Percentiles rank a stretch among this genome's conserved stretches.
phyloP scores from a whole-genome alignment of 2,888 invertebrate genomes.

The Thymelicus acteon region DNA sequence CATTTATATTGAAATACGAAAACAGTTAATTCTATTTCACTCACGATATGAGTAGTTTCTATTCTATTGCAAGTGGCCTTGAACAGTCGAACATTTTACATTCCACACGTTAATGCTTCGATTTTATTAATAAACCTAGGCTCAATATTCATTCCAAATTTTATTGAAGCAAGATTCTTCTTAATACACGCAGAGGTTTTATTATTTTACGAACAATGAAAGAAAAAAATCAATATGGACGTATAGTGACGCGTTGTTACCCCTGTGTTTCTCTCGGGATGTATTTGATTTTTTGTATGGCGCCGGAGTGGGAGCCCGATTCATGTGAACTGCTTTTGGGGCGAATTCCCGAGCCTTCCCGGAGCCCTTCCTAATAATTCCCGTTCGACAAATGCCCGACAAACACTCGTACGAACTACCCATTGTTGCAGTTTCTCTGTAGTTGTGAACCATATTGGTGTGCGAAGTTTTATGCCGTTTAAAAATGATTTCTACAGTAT shows the following conservation, averaged over 20 bases:
- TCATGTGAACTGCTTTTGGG: slow-evolving; percentile 85
- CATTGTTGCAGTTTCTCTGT: slow-evolving; percentile 77
- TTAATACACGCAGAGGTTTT: slow-evolving; percentile 70
- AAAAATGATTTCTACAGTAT: slow-evolving; percentile 41
- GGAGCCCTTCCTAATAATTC: slow-evolving; percentile 83
- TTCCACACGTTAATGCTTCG: slow-evolving; percentile 83
- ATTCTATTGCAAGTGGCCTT: slow-evolving; percentile 78
- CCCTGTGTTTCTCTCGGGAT: slow-evolving; percentile 85
- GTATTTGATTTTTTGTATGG: slow-evolving; percentile 82
- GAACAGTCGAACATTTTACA: slow-evolving; percentile 81
- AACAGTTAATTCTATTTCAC: slow-evolving; percentile 78
- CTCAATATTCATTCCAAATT: slow-evolving; percentile 80
- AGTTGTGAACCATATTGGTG: slow-evolving; percentile 77
- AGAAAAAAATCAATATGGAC: slow-evolving; percentile 83
- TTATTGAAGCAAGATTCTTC: slow-evolving; percentile 76
- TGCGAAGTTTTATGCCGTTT: slow-evolving; percentile 38
- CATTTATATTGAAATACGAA: slow-evolving; percentile 45
- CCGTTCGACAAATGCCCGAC: slow-evolving; percentile 83
- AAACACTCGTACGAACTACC: slow-evolving; percentile 81
- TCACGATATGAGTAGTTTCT: slow-evolving; percentile 81
- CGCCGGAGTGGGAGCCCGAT: slow-evolving; percentile 81
- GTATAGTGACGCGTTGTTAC: slow-evolving; percentile 82
- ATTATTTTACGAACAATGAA: slow-evolving; percentile 82
- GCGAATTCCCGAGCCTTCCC: slow-evolving; percentile 84
- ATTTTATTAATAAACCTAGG: slow-evolving; percentile 79